Percentiles rank a stretch among this genome's conserved stretches.
phyloP scores from a whole-genome alignment of 2,113 vertebrate genomes.

The Spea bombifrons region DNA sequence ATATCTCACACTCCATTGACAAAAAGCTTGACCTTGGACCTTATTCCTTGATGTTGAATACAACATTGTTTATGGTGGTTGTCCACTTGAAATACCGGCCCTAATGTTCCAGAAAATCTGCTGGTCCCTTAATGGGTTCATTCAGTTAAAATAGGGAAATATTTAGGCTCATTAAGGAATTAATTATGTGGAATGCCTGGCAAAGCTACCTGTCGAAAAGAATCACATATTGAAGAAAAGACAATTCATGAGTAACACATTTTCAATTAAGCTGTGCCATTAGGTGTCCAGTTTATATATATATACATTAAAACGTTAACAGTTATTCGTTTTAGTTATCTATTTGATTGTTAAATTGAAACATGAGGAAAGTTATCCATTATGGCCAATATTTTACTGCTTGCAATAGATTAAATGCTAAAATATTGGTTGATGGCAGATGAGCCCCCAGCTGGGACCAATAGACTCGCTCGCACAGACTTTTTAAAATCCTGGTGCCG shows the following conservation, averaged over 20 bases:
- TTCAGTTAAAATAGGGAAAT: conserved; percentile 53
- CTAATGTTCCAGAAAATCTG: conserved; percentile 51
- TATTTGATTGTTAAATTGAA: no score
- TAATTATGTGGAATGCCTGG: conserved; percentile 61
- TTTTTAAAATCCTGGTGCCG: no score
- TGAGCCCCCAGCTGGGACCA: no score
- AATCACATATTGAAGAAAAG: conserved; percentile 36
- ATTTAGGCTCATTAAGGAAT: conserved; percentile 59
- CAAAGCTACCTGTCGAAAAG: conserved; percentile 49
- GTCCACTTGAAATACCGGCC: conserved; percentile 50
- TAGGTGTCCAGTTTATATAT: neutral
- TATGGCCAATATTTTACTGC: no score
- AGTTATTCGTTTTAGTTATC: no score
- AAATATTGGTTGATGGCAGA: no score
- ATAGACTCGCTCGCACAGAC: no score
- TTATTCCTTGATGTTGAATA: conserved; percentile 40
- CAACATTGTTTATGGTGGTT: conserved; percentile 32
- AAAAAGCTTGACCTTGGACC: conserved; percentile 53
- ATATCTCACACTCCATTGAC: conserved; percentile 56
- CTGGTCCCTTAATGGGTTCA: conserved; percentile 35
- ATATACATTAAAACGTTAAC: no score
- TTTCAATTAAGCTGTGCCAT: neutral
- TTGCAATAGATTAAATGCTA: no score
- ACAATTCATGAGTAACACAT: conserved; percentile 7
- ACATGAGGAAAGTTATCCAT: no score